Evolutionary conservation across 2,113 vertebrate species (phyloP).

Genomic region (Australoheros scitulus): DNA sequence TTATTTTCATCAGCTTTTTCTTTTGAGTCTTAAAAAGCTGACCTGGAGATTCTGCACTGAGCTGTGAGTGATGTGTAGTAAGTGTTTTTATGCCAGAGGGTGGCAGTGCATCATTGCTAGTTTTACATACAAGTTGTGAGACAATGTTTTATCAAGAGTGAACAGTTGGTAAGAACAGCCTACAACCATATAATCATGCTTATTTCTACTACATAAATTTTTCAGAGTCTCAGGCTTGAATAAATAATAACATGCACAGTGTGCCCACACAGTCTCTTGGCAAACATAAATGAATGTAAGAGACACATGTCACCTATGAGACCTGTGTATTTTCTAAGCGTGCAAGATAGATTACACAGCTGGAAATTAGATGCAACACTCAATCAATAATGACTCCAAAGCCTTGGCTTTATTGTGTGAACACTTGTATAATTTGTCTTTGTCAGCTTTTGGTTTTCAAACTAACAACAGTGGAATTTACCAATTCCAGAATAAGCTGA

Average conservation of each 20-base stretch:
- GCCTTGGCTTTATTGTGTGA: slow-evolving; percentile 53
- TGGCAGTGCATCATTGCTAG: slow-evolving; percentile 53
- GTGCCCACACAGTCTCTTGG: background rate
- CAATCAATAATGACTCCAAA: slow-evolving; percentile 23
- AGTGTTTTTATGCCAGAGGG: slow-evolving; percentile 39
- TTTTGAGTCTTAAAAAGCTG: background rate
- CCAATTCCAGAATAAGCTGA: background rate
- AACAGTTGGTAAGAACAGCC: background rate
- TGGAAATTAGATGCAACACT: slow-evolving; percentile 1
- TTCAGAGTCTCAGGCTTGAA: background rate
- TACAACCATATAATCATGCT: background rate
- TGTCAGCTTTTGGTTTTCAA: slow-evolving; percentile 44
- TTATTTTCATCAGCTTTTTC: background rate
- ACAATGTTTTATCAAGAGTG: background rate
- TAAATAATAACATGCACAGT: background rate
- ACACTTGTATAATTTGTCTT: slow-evolving; percentile 27
- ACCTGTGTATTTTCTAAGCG: background rate
- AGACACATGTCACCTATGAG: background rate
- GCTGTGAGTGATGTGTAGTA: background rate
- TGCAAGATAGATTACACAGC: slow-evolving; percentile 35
- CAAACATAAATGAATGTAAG: background rate
- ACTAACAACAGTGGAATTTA: slow-evolving; percentile 6
- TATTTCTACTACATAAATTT: background rate
- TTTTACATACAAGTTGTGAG: background rate
- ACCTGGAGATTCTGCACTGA: background rate